Percentiles rank a stretch among this genome's conserved stretches.
These are phyloP conservation scores for Emydura subglobosa DNA, from an alignment of 2,113 vertebrate species.

Conservation along the genomic window DNA sequence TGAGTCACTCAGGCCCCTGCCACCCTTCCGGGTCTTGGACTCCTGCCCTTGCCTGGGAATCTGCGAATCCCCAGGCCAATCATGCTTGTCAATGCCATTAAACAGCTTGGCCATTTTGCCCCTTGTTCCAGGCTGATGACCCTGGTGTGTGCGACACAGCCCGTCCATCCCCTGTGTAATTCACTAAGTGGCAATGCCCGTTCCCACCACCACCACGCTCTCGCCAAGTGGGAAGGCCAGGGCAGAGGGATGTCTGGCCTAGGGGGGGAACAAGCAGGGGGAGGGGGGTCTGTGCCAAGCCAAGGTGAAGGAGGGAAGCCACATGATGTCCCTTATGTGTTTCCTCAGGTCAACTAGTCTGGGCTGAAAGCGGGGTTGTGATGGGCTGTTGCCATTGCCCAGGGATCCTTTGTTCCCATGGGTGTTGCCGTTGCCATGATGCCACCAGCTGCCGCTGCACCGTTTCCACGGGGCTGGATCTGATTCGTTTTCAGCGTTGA, in stretches of 20 bases:
- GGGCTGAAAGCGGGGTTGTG: not conserved
- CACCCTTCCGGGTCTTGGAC: not conserved
- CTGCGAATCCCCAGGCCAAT: not conserved
- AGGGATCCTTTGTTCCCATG: too few species aligned
- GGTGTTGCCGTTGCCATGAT: not conserved
- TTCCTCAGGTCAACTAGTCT: not conserved
- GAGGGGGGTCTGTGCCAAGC: not conserved
- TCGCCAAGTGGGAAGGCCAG: not conserved
- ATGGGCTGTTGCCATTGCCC: not conserved
- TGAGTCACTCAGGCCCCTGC: not conserved
- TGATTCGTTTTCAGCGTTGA: not conserved
- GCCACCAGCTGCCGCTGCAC: not conserved
- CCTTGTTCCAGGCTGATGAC: not conserved
- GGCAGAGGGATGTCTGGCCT: not conserved
- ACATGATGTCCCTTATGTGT: not conserved
- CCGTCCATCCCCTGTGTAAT: not conserved
- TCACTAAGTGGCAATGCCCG: not conserved
- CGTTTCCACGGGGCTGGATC: not conserved
- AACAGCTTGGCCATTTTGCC: not conserved
- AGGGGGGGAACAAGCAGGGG: not conserved
- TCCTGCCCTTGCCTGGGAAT: not conserved
- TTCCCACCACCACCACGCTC: not conserved
- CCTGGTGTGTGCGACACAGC: not conserved
- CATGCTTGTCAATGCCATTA: not conserved
- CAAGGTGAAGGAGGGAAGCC: not conserved